Conservation (phyloP, 1,140 invertebrate species). For the Penaeus japonicus region DNA sequence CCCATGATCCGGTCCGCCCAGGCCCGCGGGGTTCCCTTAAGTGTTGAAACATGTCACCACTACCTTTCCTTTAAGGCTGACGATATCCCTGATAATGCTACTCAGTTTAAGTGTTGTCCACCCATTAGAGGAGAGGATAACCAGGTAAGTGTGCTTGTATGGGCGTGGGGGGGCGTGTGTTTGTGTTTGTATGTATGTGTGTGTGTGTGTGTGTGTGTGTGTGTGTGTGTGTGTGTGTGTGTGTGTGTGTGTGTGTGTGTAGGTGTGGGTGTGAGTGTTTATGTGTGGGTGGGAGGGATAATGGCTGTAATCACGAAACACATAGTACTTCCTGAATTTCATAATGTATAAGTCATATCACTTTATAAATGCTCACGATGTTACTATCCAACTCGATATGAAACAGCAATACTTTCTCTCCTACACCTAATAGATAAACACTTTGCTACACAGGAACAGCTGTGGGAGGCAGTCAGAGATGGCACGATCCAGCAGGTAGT, state of each 20-base stretch:
- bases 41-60: slow-evolving; percentile 78
- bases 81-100: slow-evolving; percentile 70
- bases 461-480: slow-evolving; percentile 72
- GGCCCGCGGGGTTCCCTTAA: slow-evolving; percentile 66
- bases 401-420: neutral
- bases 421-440: neutral
- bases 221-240: too few relatives aligned
- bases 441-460: slow-evolving; percentile 64
- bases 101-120: slow-evolving; percentile 77
- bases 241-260: too few relatives aligned
- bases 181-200: too few relatives aligned
- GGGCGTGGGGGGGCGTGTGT: neutral
- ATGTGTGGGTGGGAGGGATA: too few relatives aligned
- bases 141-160: slow-evolving; percentile 64
- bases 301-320: too few relatives aligned
- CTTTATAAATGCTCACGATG: too few relatives aligned
- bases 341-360: too few relatives aligned
- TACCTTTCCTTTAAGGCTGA: slow-evolving; percentile 74
- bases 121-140: slow-evolving; percentile 73
- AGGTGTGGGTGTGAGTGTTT: too few relatives aligned
- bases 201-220: too few relatives aligned
- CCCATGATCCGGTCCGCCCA: slow-evolving; percentile 66
- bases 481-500: slow-evolving; percentile 72
- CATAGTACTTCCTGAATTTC: too few relatives aligned
- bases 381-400: neutral